Conservation (phyloP, 92 coral and sea anemone genomes). For the Hydrozoanthus gracilis region DNA sequence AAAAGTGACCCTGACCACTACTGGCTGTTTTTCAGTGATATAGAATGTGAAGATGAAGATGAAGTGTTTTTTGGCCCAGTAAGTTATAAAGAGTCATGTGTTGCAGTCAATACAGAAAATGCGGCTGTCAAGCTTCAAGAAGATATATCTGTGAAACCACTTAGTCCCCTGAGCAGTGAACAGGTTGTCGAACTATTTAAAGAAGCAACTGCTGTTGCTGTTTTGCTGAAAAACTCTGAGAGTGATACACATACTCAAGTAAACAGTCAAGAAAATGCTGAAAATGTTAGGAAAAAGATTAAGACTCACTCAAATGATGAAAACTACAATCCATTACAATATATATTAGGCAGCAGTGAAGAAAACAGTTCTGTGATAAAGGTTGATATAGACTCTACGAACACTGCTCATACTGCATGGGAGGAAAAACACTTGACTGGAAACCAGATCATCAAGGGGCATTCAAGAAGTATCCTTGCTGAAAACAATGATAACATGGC, state of each 20-base stretch:
- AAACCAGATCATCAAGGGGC: background rate
- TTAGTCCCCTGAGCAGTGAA: constrained; percentile 89
- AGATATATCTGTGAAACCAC: constrained; percentile 56
- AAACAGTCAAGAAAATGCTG: constrained; percentile 7
- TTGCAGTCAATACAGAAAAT: constrained; percentile 64
- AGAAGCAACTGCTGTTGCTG: constrained; percentile 92
- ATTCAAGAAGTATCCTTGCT: constrained; percentile 18
- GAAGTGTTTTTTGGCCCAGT: constrained; percentile 98
- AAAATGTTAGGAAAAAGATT: constrained; percentile 36
- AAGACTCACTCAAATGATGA: constrained; percentile 7
- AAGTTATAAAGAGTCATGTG: constrained; percentile 91
- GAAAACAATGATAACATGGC: constrained; percentile 14
- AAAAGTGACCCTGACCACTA: too few relatives aligned
- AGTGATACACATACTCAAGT: constrained; percentile 1
- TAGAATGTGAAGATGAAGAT: constrained; percentile 76
- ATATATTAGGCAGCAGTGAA: background rate
- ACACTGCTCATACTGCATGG: background rate
- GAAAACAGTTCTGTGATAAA: background rate
- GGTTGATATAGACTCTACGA: background rate
- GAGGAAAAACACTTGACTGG: background rate
- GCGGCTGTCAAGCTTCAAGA: constrained; percentile 56
- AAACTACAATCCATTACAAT: constrained; percentile 23
- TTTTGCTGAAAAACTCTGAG: constrained; percentile 62
- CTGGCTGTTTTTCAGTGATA: constrained; percentile 38
- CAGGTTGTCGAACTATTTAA: constrained; percentile 94